Evolutionary conservation across 2,113 vertebrate genomes (phyloP), one percentile per base, ranked within the genome.

Genomic region (Odocoileus virginianus): DNA sequence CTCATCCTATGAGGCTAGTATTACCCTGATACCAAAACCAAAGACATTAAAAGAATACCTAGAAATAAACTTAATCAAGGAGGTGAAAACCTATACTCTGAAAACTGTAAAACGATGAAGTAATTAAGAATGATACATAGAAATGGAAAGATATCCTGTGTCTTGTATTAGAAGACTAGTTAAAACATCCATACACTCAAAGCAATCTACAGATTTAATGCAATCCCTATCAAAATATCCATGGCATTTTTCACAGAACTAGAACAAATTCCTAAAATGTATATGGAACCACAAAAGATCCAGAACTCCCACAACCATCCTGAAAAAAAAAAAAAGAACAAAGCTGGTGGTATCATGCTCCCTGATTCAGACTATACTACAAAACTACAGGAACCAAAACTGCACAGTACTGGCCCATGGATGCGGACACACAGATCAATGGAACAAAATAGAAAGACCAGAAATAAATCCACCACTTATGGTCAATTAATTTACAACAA

Each of bases 21-120:
- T 78, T 79, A 91, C n/a, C 25, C 60, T 78, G 43, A 81, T 79
- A 97, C 54, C 36, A 78, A 97, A 79, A 43, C 33, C n/a, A 97
- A 86, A 96, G 19, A 81, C 16, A 83, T 64, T 76, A 92, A 23
- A 88, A 95, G 52, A 91, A 95, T n/a, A 82, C 50, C 50, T 54
- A 82, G 50, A 54, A 82, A 82, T n/a, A 82, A 82, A 82, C 19
- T n/a, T 82, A 82, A 82, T 50, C 79, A 52, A 82, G 50, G 79
- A n/a, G 78, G 9, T 81, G 45, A 52, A 81, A 33, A n/a, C 17
- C 17, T n/a, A 81, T 52, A 82, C 28, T 52, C 50, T 7, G 47
- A 54, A 82, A 54, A 54, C 30, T 54, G n/a, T 82, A n/a, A 54
- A 52, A 82, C 30, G 11, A 82, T 54, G 50, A 82, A 54, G 50